Conservation (phyloP, 2,113 vertebrate genomes). For the Cranoglanis bouderius region DNA sequence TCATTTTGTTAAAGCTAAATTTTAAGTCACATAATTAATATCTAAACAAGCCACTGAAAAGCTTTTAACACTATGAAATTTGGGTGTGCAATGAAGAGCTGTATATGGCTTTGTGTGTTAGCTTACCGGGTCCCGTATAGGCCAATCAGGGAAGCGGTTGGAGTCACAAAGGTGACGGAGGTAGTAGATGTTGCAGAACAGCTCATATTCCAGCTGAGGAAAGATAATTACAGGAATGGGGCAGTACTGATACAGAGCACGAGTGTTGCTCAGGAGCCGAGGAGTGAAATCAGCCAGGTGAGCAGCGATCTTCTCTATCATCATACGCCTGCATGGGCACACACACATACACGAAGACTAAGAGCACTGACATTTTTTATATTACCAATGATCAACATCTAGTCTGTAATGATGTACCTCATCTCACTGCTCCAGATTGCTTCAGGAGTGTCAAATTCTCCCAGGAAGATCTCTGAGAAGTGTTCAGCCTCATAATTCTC, state of each 20-base stretch:
- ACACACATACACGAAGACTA: neutral
- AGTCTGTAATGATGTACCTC: slow-evolving; percentile 75
- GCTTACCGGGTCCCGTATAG: slow-evolving; percentile 93
- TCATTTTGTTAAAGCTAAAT: neutral
- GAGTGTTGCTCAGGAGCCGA: slow-evolving; percentile 95
- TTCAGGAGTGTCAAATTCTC: slow-evolving; percentile 98
- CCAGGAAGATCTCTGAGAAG: slow-evolving; percentile 98
- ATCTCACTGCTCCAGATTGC: slow-evolving; percentile 99
- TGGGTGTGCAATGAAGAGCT: neutral
- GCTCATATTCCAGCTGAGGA: slow-evolving; percentile 93
- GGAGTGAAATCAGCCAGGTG: slow-evolving; percentile 97
- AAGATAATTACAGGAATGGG: slow-evolving; percentile 95
- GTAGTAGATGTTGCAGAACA: slow-evolving; percentile 99
- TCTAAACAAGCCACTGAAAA: neutral
- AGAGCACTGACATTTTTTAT: neutral
- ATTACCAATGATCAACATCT: neutral
- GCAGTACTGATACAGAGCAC: slow-evolving; percentile 97
- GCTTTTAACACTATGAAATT: neutral
- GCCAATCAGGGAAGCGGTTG: slow-evolving; percentile 91
- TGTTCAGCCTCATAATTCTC: slow-evolving; percentile 97
- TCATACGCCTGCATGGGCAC: slow-evolving; percentile 80
- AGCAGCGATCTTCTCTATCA: slow-evolving; percentile 98
- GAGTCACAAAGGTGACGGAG: slow-evolving; percentile 96
- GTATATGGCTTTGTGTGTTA: neutral
- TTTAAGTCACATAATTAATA: neutral